Base-by-base conservation (phyloP, 2,888 invertebrate species). In the Liopterus haemorrhoidalis region DNA sequence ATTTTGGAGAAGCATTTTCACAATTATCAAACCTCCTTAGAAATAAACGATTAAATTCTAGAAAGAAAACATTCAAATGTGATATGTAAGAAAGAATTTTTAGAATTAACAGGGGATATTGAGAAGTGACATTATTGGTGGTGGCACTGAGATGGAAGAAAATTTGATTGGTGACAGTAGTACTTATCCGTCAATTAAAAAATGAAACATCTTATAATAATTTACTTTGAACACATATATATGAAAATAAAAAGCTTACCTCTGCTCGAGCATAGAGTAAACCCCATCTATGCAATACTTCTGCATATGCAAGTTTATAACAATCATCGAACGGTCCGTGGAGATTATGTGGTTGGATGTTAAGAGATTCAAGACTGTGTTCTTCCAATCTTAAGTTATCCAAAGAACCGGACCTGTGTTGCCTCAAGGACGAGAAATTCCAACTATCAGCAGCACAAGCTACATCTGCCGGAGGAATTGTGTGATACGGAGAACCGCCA, bases 401-500 rank as follows among this genome's bases (percentile, higher is more conserved):
- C 50, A 89, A 74, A 0, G 87, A 89, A 64, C 86, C 91, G 40
- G 90, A 91, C 22, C 90, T 77, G 37, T 84, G 74, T 50, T 78
- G 78, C 57, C 80, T 78, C 3, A 82, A 65, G 22, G 79, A 76
- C 20, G 83, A 81, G 49, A 85, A 73, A 46, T 79, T 82, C 79
- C 85, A 86, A 3, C 84, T 82, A 57, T 88, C 86, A 0, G 83
- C 76, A 50, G 81, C 79, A 31, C 45, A 45, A 11, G 45, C 45
- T 15, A 85, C 81, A 60, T 93, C 89, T 15, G 82, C 76, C 8
- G 82, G 85, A 53, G 87, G 83, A 45, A 92, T 86, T 4, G 93
- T 93, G 63, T 86, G 89, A 68, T 93, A 93, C 0, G 91, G 90
- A 2, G 90, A 90, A n/a, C 81, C 81, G 44, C 82, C 81, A 62